A percentile compares a stretch with the other conserved stretches of the same genome.
phyloP scores from a whole-genome alignment of 2,888 invertebrate species.

The Meiosimyza platycephala region DNA sequence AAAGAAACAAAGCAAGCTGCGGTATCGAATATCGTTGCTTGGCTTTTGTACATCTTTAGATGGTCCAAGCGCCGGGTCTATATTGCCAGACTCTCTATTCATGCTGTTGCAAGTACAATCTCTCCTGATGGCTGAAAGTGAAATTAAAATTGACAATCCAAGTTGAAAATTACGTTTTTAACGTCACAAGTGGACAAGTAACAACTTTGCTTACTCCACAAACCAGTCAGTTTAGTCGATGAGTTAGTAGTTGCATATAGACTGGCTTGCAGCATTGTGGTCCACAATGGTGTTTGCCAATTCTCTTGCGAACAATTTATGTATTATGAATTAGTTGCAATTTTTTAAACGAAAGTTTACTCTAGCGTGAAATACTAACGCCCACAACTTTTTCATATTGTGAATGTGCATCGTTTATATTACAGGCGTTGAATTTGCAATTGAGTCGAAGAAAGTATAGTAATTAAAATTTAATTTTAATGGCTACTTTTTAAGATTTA shows the following conservation, averaged over 20 bases:
- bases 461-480: neutral
- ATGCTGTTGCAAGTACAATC: neutral
- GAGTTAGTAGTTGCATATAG: no score
- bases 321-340: constrained; percentile 8
- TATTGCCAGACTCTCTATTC: neutral
- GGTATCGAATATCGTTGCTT: no score
- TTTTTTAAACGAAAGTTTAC: constrained; percentile 12
- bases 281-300: neutral
- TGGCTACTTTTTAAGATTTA: neutral
- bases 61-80: neutral
- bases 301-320: constrained; percentile 15
- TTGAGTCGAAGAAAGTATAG: neutral
- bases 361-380: constrained; percentile 15
- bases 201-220: neutral
- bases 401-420: neutral
- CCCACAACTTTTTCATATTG: constrained; percentile 4
- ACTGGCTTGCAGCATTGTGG: neutral
- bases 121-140: neutral
- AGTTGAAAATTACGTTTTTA: constrained; percentile 15
- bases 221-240: neutral
- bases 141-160: constrained; percentile 17
- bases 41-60: neutral
- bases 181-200: constrained; percentile 1
- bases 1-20: no score
- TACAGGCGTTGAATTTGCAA: neutral